phyloP scores from a whole-genome alignment of 2,797 vertebrate species.

The Rhabdomys pumilio region DNA sequence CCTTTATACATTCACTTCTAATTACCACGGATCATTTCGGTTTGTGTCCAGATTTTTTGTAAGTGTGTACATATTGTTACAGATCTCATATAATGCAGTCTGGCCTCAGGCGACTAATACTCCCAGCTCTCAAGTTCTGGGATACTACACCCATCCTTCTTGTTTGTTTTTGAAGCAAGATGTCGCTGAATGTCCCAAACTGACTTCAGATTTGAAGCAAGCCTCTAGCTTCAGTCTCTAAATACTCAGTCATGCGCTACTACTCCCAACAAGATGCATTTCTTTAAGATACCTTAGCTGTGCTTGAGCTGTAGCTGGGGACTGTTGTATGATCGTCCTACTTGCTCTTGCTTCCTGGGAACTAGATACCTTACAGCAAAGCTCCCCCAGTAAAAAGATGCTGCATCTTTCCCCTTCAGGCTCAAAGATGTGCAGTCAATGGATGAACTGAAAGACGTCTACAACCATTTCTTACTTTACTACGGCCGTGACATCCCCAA shows the following conservation, averaged over 20 bases:
- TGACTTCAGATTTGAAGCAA: background rate
- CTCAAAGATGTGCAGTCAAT: constrained; percentile 98
- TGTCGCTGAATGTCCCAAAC: background rate
- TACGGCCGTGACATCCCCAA: constrained; percentile 99
- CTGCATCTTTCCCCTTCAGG: constrained; percentile 85
- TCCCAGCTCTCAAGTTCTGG: background rate
- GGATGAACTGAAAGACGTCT: constrained; percentile 98
- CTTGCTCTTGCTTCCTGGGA: constrained; percentile 14
- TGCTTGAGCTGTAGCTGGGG: background rate
- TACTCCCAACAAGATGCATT: background rate
- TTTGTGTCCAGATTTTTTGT: background rate
- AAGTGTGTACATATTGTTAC: background rate
- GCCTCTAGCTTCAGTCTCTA: background rate
- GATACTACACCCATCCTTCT: background rate
- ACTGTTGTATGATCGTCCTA: background rate
- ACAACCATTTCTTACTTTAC: constrained; percentile 99
- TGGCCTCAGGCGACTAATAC: background rate
- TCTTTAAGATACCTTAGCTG: constrained; percentile 20
- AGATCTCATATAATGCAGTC: background rate
- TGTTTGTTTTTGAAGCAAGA: background rate
- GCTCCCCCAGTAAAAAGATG: background rate
- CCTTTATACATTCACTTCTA: constrained; percentile 11
- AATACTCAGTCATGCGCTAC: background rate
- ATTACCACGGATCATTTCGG: background rate
- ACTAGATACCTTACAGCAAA: background rate